Base-by-base conservation (phyloP, 1,140 invertebrate genomes). In the Drosophila bocqueti region DNA sequence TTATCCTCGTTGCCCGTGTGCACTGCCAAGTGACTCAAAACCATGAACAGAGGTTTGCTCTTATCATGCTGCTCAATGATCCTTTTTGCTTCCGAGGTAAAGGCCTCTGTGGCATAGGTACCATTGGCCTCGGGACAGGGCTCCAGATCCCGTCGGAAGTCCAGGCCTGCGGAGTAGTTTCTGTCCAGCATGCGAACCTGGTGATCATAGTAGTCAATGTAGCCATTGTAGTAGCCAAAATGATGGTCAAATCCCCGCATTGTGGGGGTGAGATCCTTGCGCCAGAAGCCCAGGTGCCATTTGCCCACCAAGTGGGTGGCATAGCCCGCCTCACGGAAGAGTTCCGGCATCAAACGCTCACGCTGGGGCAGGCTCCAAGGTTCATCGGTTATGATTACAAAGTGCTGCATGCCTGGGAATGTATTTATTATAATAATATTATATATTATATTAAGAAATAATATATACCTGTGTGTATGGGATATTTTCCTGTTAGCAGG, bases 171-270 rank as follows among this genome's bases (percentile, higher is more conserved):
- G 89, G 38, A 47, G 31, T 80, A 91, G 43, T 83, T 92, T 15
- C 68, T 69, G 31, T 79, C 46, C 50, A 93, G 93, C 77, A 95
- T 95, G 64, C 94, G 92, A 11, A 94, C 87, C 4, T 93, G 93
- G 74, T 98, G 97, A 81, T 96, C 95, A 91, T 96, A 98, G 87
- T 98, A 98, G 93, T 98, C 97, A 61, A 97, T 95, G 54, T 96
- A 95, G 1, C 97, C 97, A 69, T 96, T 95, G 94, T 96, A 97
- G 81, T 97, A 97, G 8, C 97, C 97, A 91, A 95, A 97, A 91
- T 97, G 96, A 13, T 95, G 94, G 64, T 98, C 96, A 85, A 98
- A 98, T 26, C 97, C 97, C 26, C 97, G 94, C 62, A 93, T 94
- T 0, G 95, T 96, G 0, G 97, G 97, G 1, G 97, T 96, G 79